Evolutionary conservation across 2,113 vertebrate species (phyloP).

Genomic region (Microcebus tavaratra): DNA sequence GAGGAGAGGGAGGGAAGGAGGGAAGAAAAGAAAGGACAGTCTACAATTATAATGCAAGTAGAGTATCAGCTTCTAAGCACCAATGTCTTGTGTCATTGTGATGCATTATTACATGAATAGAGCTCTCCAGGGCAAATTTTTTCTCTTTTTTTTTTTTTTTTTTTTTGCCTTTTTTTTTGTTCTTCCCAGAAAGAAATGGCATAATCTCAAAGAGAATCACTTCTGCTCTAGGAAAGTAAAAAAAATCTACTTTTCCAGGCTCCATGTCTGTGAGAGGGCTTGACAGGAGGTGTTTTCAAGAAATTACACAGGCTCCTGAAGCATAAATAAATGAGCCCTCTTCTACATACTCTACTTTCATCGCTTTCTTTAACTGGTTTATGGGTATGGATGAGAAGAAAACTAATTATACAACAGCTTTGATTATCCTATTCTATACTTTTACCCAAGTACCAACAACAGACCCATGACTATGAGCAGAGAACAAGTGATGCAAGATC

Average conservation of each 20-base stretch:
- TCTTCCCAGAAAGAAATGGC: background rate
- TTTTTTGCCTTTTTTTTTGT: background rate
- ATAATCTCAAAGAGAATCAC: background rate
- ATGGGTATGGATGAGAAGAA: background rate
- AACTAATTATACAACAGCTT: background rate
- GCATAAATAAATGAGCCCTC: background rate
- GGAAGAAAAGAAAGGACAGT: background rate
- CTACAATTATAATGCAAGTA: background rate
- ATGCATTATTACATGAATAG: background rate
- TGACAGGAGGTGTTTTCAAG: background rate
- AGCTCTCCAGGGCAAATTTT: background rate
- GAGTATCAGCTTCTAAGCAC: background rate
- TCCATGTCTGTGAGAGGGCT: background rate
- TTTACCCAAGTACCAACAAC: background rate
- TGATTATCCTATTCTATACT: background rate
- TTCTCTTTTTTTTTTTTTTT: background rate
- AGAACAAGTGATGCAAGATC: background rate
- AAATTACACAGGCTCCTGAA: background rate
- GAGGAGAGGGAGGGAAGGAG: accelerated
- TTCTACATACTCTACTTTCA: background rate
- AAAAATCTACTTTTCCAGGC: background rate
- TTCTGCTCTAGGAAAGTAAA: background rate
- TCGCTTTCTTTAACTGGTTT: background rate
- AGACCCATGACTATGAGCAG: background rate
- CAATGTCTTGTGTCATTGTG: background rate